Conservation (phyloP, 2,888 invertebrate species). For the Scaptodrosophila latifasciaeformis region DNA sequence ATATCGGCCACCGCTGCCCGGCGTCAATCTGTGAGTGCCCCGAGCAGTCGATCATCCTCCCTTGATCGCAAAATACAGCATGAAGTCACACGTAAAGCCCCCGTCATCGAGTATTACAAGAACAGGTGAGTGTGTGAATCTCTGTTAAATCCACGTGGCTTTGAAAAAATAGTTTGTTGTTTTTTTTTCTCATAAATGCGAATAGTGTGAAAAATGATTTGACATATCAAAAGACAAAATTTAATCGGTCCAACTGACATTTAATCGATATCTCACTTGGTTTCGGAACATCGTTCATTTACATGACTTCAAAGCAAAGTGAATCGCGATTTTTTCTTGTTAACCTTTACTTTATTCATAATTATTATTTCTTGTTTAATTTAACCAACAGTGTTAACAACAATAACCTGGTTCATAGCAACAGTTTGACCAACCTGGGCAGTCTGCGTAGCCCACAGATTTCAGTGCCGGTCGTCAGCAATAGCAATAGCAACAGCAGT, state of each 20-base stretch:
- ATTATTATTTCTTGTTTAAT: neutral
- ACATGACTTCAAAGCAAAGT: no score
- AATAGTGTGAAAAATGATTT: no score
- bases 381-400: conserved; percentile 17
- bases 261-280: no score
- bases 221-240: no score
- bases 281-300: no score
- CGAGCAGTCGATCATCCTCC: conserved; percentile 71
- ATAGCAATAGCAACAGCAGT: conserved; percentile 15
- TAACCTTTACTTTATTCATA: neutral
- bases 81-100: conserved; percentile 59
- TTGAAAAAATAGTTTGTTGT: neutral
- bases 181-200: no score
- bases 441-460: conserved; percentile 27
- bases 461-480: conserved; percentile 12
- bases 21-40: conserved; percentile 66
- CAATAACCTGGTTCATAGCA: conserved; percentile 40
- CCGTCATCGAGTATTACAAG: conserved; percentile 60
- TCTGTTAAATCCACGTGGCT: neutral
- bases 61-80: conserved; percentile 69
- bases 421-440: conserved; percentile 39
- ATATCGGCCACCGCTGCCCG: conserved; percentile 51
- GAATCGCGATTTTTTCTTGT: neutral
- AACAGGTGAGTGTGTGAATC: conserved; percentile 37
- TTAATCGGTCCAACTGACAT: no score